Evolutionary conservation across 2,888 invertebrate species (phyloP), one percentile per base, ranked within the genome.

Genomic region (Parnassius apollo): DNA sequence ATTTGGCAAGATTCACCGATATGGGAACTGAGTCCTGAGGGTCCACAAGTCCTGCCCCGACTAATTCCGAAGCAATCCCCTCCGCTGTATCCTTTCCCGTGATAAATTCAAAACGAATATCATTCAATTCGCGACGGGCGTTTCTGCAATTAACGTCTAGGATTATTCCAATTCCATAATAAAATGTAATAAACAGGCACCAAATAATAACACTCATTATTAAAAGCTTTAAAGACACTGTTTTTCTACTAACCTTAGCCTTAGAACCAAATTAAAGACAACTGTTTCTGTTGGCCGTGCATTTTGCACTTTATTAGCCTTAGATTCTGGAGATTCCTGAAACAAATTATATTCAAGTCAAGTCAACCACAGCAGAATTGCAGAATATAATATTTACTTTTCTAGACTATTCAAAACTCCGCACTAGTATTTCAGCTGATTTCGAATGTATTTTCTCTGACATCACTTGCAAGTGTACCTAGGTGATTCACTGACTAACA

Each of bases 21-120:
- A 90, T 83, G 18, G 85, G 80, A 54, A 78, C 83, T 0, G 83
- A 77, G 68, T 91, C 90, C 1, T 75, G 76, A 0, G 87, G 96
- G 83, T 99, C 97, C 18, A 99, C 98, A 11, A 99, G 93, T 2
- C 98, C 98, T 9, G 99, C 99, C 59, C 97, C 97, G 9, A 99
- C 98, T 70, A 99, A 90, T 88, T 99, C 99, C 9, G 95, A 93
- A 2, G 99, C 97, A 61, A 99, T 98, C 46, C 98, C 98, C 77
- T 98, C 98, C 0, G 98, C 93, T 0, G 96, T 95, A 80, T 97
- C 97, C 84, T 97, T 96, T 22, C 97, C 98, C 42, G 95, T 94
- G 18, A 97, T 96, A 83, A 97, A 99, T 87, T 99, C 99, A 86
- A 99, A 99, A 73, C 98, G 95, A 75, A 99, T 99, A 84, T 99